Conservation (phyloP, 53 echinoderm and acorn worm genomes). For the Luidia sarsii region DNA sequence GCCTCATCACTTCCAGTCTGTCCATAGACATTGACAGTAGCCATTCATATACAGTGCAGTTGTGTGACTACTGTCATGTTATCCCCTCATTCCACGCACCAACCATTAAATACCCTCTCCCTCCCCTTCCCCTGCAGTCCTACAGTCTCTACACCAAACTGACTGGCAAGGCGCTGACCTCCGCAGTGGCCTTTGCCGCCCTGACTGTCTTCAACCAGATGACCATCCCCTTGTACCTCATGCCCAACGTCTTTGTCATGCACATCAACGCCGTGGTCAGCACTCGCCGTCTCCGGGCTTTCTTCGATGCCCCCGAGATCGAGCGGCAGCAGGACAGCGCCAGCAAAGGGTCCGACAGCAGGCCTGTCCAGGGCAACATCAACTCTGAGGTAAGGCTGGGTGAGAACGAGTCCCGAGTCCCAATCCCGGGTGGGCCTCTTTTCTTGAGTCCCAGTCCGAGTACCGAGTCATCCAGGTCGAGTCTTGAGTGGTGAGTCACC, state of each 20-base stretch:
- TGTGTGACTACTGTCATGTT: neutral
- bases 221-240: constrained; percentile 49
- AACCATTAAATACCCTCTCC: neutral
- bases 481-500: too few species aligned
- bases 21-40: too few species aligned
- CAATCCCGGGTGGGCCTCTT: too few species aligned
- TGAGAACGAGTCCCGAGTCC: too few species aligned
- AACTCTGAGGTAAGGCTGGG: constrained; percentile 17
- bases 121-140: constrained; percentile 24
- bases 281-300: constrained; percentile 59
- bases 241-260: constrained; percentile 65
- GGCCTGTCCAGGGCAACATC: constrained; percentile 20
- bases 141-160: constrained; percentile 66
- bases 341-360: constrained; percentile 35
- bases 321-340: constrained; percentile 10
- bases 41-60: neutral
- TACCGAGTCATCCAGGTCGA: too few species aligned
- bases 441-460: too few species aligned
- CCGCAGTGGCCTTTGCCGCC: constrained; percentile 74
- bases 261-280: constrained; percentile 73
- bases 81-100: neutral
- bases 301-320: constrained; percentile 75
- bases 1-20: too few species aligned
- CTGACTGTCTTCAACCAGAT: constrained; percentile 75
- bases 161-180: constrained; percentile 69